Evolutionary conservation across 2,113 vertebrate genomes (phyloP), one percentile per base, ranked within the genome.

Genomic region (Osmerus eperlanus): DNA sequence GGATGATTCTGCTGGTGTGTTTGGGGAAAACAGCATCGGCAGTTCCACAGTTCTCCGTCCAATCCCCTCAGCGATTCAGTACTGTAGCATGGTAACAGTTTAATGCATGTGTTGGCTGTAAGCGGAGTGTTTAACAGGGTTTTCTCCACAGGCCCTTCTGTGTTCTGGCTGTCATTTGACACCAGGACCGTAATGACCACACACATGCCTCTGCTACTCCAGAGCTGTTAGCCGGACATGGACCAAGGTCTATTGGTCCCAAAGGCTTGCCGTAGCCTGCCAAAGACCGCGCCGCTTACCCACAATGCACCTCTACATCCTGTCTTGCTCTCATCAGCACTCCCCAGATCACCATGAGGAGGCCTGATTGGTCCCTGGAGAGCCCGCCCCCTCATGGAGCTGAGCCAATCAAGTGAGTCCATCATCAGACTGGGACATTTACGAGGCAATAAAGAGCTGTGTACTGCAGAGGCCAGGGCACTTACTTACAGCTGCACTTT

Each of bases 321-420:
- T 29, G 69, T 23, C 58, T 59, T 23, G 36, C 23, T 59, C 55
- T 47, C 4, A 3, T 63, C 32, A 52, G 23, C 21, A 28, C 47
- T 59, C 59, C 41, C 53, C n/a, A 29, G 54, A 56, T 29, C 59
- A n/a, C 51, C 18, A 56, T 68, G 32, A 25, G 25, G 36, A 41
- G 25, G 21, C 4, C 52, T 68, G 64, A 52, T 16, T 15, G 53
- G 16, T 6, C 16, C 52, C 25, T 15, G 12, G 16, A 11, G 51
- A 56, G 12, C 8, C 36, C 19, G 19, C 23, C 15, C 29, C 8
- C 28, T n/a, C 54, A 41, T n/a, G 54, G 21, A 55, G 15, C 23
- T 59, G 16, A 59, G 13, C 67, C 67, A 59, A 36, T 36, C 25
- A 55, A 58, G 67, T 36, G 28, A 19, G 67, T 19, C 67, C 67